Conservation (phyloP, 2,888 invertebrate species). For the Smittia aterrima region DNA sequence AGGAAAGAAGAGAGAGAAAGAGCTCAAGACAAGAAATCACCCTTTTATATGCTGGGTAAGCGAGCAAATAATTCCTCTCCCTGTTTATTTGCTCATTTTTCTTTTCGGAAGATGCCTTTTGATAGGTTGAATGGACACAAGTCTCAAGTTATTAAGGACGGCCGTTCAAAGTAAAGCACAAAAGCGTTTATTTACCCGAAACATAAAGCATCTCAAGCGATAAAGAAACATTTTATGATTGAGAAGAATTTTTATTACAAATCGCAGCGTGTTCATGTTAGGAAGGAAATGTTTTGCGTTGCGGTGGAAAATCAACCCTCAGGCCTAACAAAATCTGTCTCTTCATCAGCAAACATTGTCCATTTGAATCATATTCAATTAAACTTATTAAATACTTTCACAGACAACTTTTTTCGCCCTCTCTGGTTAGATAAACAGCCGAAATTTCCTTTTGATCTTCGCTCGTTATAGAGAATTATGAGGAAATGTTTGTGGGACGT, state of each 20-base stretch:
- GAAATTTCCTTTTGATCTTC: slow-evolving; percentile 40
- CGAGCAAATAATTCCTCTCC: background rate
- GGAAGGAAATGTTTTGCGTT: background rate
- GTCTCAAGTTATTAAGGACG: slow-evolving; percentile 23
- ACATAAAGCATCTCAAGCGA: slow-evolving; percentile 5
- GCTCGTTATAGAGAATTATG: slow-evolving; percentile 19
- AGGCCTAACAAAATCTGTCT: background rate
- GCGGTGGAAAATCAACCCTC: slow-evolving; percentile 14
- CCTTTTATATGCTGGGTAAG: background rate
- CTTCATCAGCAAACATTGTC: slow-evolving; percentile 32
- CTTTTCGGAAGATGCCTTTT: slow-evolving; percentile 14
- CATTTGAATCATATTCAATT: slow-evolving; percentile 39
- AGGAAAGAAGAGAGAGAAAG: background rate
- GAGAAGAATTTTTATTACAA: background rate
- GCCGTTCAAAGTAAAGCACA: slow-evolving; percentile 2
- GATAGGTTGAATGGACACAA: slow-evolving; percentile 26
- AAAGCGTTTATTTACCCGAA: slow-evolving; percentile 13
- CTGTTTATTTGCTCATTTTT: slow-evolving; percentile 24
- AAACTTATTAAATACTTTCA: slow-evolving; percentile 31
- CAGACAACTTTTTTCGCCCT: background rate
- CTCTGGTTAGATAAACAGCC: slow-evolving; percentile 11
- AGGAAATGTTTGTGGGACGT: slow-evolving; percentile 2
- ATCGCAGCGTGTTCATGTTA: background rate
- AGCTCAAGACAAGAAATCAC: background rate
- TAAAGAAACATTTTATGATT: background rate